Evolutionary conservation across 92 coral and sea anemone species (phyloP), one percentile per base, ranked within the genome.

Genomic region (Epizoanthus illoricatus): DNA sequence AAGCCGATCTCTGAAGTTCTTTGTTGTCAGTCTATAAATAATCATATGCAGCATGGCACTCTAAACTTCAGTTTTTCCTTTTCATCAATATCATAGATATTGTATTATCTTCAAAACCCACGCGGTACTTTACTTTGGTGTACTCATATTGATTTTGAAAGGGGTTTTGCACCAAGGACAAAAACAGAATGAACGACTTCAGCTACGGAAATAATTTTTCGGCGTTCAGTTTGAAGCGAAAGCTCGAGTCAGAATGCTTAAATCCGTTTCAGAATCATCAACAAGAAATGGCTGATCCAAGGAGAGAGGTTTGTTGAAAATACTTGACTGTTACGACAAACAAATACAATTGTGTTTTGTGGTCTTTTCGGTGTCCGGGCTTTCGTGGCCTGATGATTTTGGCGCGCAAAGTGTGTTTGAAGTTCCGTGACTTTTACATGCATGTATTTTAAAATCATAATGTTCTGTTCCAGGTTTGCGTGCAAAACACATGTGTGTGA

Each of bases 201-300:
- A 52, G 59, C 45, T 28, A 24, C 59, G 80, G 28, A 13, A 74
- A 74, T 18, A 43, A 42, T 71, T 42, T n/a, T 21, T 78, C 82
- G 16, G 23, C 81, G 4, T 36, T 76, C 7, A 62, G 42, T 61
- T 58, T 62, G 81, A 78, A 78, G 58, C 82, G 82, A 61, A 78
- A 78, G 70, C 23, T 62, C 57, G 82, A 78, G 56, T 21, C 43
- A 20, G 71, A 63, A 43, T 78, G 58, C 52, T 78, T 18, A 40
- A 61, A 41, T 59, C 21, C 70, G 7, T 5, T 61, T 17, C 71
- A 62, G n/a, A 62, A 78, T 43, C 47, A 43, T 36, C 71, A 78
- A 43, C 71, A 20, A 62, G 82, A 78, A 42, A 12, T 63, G 45
- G 13, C 71, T 11, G 24, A 20, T 78, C 40, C 47, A 39, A n/a